phyloP scores from a whole-genome alignment of 2,113 vertebrate genomes.

The Oxyruncus cristatus region DNA sequence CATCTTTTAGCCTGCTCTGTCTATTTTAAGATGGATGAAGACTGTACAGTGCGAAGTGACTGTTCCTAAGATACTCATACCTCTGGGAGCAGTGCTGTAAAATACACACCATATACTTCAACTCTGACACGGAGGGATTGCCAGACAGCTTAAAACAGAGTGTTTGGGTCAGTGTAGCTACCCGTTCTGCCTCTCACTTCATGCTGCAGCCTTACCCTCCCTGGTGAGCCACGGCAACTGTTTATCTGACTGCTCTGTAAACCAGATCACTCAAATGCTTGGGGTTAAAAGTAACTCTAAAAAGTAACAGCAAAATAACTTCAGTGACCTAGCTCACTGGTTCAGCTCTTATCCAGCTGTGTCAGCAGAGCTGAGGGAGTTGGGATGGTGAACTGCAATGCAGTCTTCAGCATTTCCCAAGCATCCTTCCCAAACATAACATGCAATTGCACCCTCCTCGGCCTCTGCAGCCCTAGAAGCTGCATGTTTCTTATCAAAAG shows the following conservation, averaged over 20 bases:
- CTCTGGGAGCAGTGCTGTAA: background rate
- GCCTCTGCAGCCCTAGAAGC: background rate
- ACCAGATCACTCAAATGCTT: background rate
- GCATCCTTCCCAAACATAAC: background rate
- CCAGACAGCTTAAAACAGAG: background rate
- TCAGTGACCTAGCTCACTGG: background rate
- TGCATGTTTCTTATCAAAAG: background rate
- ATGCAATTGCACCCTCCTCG: background rate
- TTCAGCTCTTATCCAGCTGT: background rate
- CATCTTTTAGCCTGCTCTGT: background rate
- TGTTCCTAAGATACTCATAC: background rate
- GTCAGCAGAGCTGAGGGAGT: slow-evolving; percentile 21
- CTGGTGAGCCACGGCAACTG: background rate
- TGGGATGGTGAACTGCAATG: background rate
- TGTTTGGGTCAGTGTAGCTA: background rate
- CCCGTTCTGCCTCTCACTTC: background rate
- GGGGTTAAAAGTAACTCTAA: background rate
- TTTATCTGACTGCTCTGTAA: background rate
- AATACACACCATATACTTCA: background rate
- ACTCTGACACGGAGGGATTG: background rate
- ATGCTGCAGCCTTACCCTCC: background rate
- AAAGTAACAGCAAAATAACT: background rate
- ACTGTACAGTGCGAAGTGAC: background rate
- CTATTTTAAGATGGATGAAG: slow-evolving; percentile 20
- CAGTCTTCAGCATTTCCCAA: slow-evolving; percentile 14